A percentile compares a stretch with the other conserved stretches of the same genome.
These are phyloP conservation scores for Aleadryas rufinucha DNA, from an alignment of 2,113 vertebrate species.

Conservation along the genomic window DNA sequence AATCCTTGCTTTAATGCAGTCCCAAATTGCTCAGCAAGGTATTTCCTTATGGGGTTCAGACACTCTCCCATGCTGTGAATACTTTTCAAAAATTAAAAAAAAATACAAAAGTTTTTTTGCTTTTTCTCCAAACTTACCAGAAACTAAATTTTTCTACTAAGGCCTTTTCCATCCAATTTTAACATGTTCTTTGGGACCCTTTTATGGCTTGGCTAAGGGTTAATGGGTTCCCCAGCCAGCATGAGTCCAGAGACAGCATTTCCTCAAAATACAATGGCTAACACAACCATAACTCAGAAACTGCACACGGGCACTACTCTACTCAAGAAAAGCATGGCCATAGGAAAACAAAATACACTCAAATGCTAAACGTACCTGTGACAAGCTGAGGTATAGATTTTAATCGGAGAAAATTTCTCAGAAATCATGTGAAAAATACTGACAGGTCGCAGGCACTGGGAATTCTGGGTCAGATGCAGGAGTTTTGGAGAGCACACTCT, in stretches of 20 bases:
- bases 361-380: neutral
- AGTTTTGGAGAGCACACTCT: neutral
- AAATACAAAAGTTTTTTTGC: neutral
- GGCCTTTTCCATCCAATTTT: neutral
- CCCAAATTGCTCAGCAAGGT: neutral
- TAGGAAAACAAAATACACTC: neutral
- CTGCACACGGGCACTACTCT: neutral
- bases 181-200: neutral
- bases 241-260: neutral
- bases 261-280: neutral
- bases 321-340: neutral
- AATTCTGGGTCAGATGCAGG: neutral
- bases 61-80: neutral
- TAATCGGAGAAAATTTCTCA: neutral
- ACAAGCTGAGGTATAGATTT: neutral
- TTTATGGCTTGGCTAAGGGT: neutral
- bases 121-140: neutral
- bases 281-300: neutral
- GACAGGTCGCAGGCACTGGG: rapidly evolving
- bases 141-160: neutral
- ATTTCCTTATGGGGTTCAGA: neutral
- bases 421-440: neutral
- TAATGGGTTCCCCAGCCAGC: neutral
- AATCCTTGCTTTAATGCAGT: neutral
- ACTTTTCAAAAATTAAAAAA: neutral